Conservation (phyloP, 2,113 vertebrate genomes). For the zebrafish (Danio rerio) region DNA sequence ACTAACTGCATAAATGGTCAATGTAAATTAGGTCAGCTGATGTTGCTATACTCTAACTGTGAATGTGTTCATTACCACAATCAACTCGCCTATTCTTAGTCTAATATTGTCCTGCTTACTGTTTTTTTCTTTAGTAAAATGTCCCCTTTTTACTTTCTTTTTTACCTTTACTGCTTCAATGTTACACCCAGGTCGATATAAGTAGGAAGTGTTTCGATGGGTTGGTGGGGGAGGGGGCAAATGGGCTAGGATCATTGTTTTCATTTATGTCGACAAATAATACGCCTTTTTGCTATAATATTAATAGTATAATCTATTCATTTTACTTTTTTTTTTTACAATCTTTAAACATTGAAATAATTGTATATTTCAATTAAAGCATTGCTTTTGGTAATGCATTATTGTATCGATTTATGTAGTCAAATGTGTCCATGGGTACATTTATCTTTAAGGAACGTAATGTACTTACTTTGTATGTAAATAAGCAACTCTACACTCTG, state of each 20-base stretch:
- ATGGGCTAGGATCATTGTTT: too few relatives aligned
- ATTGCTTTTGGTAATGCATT: too few relatives aligned
- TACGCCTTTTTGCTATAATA: too few relatives aligned
- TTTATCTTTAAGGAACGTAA: neutral
- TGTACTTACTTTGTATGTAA: neutral
- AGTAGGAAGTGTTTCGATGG: slow-evolving; percentile 25
- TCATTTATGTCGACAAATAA: too few relatives aligned
- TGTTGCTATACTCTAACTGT: neutral
- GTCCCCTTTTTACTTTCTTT: neutral
- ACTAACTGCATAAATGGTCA: neutral
- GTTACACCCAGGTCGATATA: slow-evolving; percentile 3
- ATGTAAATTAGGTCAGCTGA: neutral
- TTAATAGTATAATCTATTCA: too few relatives aligned
- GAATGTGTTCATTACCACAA: neutral
- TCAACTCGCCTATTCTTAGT: neutral
- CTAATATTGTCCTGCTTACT: neutral
- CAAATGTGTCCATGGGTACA: neutral
- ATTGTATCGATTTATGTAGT: too few relatives aligned
- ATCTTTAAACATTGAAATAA: too few relatives aligned
- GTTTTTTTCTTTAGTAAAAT: neutral
- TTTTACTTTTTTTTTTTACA: too few relatives aligned
- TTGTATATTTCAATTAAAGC: too few relatives aligned
- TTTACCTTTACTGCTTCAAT: neutral
- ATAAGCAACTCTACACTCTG: neutral
- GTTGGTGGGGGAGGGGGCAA: neutral